phyloP scores from a whole-genome alignment of 2,113 vertebrate genomes.

The Actinemys pallida region DNA sequence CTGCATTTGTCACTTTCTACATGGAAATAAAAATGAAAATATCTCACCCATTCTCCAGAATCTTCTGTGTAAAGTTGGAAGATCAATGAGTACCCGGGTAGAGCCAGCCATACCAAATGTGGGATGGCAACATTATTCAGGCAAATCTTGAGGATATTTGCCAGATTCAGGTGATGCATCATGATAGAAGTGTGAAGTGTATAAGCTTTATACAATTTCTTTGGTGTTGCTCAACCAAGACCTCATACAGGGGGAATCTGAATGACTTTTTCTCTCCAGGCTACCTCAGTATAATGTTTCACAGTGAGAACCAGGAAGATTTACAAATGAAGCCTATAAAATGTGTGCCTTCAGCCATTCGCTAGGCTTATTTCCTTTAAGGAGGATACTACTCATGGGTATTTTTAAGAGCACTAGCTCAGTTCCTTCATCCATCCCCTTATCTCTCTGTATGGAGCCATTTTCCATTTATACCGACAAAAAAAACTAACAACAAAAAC shows the following conservation, averaged over 20 bases:
- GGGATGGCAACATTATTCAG: too few species aligned
- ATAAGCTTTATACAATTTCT: not conserved
- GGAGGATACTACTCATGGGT: not conserved
- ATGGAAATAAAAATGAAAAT: too few species aligned
- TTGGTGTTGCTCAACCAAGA: not conserved
- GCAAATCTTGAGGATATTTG: too few species aligned
- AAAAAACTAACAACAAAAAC: not conserved
- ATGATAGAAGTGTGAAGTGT: too few species aligned
- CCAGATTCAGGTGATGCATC: too few species aligned
- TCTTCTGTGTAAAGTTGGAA: too few species aligned
- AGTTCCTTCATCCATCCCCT: rapidly evolving
- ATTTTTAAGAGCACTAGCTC: not conserved
- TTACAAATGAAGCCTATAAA: not conserved
- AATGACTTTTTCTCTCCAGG: rapidly evolving
- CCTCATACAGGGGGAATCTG: not conserved
- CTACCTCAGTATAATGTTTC: not conserved
- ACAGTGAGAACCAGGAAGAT: not conserved
- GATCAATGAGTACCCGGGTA: too few species aligned
- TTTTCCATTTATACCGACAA: not conserved
- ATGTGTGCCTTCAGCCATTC: not conserved
- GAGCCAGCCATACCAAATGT: too few species aligned
- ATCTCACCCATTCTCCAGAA: too few species aligned
- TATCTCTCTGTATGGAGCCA: not conserved
- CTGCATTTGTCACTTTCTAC: too few species aligned
- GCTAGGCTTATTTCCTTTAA: not conserved